Conservation (phyloP, 1,140 invertebrate genomes). For the Zaprionus vittiger region DNA sequence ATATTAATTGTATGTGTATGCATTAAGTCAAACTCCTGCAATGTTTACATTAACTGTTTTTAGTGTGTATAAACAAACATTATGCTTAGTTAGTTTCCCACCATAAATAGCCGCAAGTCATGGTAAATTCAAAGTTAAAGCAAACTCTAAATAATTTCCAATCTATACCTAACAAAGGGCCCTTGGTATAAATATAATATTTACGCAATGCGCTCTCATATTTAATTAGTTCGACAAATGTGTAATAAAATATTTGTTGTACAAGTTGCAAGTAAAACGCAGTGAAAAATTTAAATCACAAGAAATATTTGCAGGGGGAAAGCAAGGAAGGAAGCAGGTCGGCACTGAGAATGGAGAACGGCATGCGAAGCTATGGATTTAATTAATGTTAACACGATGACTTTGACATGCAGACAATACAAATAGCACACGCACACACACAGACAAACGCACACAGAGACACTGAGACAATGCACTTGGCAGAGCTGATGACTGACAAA, state of each 20-base stretch:
- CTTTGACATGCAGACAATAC: conserved; percentile 78
- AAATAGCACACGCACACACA: conserved; percentile 48
- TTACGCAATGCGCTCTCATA: conserved; percentile 3
- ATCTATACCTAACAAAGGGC: conserved; percentile 35
- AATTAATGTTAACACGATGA: conserved; percentile 82
- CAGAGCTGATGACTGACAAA: conserved; percentile 74
- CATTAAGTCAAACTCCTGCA: not conserved
- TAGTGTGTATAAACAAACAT: not conserved
- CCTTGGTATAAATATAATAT: conserved; percentile 49
- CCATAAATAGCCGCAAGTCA: not conserved
- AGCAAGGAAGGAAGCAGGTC: not conserved
- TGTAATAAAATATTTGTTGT: conserved; percentile 9
- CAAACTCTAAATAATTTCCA: not conserved
- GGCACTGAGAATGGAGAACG: conserved; percentile 30
- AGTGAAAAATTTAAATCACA: conserved; percentile 59
- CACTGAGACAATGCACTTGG: conserved; percentile 43
- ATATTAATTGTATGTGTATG: not conserved
- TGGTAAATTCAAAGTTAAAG: not conserved
- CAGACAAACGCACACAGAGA: conserved; percentile 1
- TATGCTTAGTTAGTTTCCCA: not conserved
- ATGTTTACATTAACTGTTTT: not conserved
- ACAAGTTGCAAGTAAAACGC: not conserved
- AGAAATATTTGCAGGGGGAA: conserved; percentile 42
- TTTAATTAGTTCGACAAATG: conserved; percentile 54
- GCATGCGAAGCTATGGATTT: conserved; percentile 70